Evolutionary conservation across 2,888 invertebrate genomes (phyloP).

Genomic region (Acanthosepion lycidas): DNA sequence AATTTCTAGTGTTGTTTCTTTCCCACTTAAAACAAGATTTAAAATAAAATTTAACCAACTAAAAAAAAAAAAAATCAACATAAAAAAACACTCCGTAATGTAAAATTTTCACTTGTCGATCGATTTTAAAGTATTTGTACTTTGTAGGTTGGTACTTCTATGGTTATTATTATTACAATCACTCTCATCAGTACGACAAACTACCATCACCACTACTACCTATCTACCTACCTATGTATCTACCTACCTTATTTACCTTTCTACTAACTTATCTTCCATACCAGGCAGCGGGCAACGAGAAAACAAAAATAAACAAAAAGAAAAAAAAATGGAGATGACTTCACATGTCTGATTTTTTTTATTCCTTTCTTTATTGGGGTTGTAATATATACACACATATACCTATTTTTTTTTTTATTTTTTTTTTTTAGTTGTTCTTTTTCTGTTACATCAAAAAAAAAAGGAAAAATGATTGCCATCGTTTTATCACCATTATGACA

Average conservation of each 20-base stretch:
- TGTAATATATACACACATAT: neutral
- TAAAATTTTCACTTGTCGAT: neutral
- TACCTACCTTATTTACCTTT: neutral
- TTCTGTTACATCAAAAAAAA: neutral
- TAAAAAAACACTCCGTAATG: neutral
- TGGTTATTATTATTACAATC: neutral
- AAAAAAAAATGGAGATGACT: neutral
- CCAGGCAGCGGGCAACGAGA: conserved; percentile 33
- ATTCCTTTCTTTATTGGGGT: neutral
- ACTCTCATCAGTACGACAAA: neutral
- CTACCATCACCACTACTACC: conserved; percentile 33
- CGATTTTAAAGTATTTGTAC: neutral
- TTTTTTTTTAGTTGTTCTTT: neutral
- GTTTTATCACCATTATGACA: neutral
- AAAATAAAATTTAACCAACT: neutral
- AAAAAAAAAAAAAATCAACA: neutral
- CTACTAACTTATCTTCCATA: neutral
- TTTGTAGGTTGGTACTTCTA: conserved; percentile 10
- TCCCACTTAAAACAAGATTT: neutral
- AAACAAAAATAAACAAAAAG: neutral
- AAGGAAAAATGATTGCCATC: neutral
- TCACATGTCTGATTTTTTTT: neutral
- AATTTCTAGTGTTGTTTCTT: neutral
- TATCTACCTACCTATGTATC: neutral
- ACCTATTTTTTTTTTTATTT: neutral